Evolutionary conservation across 2,888 invertebrate species (phyloP).

Genomic region (Ariolimax columbianus): DNA sequence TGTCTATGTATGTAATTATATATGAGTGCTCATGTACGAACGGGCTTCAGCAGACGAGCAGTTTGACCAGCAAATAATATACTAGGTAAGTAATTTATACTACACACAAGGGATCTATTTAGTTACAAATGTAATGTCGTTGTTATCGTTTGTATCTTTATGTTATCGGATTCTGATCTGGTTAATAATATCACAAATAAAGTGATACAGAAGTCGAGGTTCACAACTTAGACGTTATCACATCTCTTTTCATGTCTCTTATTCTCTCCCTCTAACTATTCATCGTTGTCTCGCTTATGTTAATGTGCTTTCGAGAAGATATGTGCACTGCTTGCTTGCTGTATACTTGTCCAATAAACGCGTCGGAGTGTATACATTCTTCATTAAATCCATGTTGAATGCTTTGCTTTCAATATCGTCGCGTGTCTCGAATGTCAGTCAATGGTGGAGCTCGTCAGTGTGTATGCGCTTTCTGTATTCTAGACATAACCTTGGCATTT

Average conservation of each 20-base stretch:
- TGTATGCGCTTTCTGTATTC: neutral
- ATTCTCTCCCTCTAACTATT: neutral
- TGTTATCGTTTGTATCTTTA: too few species aligned
- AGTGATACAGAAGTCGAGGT: too few species aligned
- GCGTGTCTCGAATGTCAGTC: neutral
- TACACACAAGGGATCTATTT: too few species aligned
- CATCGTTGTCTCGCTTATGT: neutral
- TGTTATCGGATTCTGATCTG: too few species aligned
- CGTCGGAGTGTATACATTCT: neutral
- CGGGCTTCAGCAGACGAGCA: neutral
- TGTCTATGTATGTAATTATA: neutral
- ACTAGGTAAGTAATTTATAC: too few species aligned
- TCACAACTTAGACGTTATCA: too few species aligned
- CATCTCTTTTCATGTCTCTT: neutral
- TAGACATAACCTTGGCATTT: neutral
- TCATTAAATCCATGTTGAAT: neutral
- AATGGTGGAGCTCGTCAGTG: neutral
- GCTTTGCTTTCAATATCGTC: neutral
- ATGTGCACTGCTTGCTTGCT: neutral
- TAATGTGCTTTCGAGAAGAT: neutral
- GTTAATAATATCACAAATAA: too few species aligned
- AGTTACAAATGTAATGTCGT: too few species aligned
- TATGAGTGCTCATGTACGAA: neutral
- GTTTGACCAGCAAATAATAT: too few species aligned
- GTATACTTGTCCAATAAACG: neutral